Percentiles rank a stretch among this genome's conserved stretches.
phyloP scores from a whole-genome alignment of 2,888 invertebrate species.

The Melolontha melolontha region DNA sequence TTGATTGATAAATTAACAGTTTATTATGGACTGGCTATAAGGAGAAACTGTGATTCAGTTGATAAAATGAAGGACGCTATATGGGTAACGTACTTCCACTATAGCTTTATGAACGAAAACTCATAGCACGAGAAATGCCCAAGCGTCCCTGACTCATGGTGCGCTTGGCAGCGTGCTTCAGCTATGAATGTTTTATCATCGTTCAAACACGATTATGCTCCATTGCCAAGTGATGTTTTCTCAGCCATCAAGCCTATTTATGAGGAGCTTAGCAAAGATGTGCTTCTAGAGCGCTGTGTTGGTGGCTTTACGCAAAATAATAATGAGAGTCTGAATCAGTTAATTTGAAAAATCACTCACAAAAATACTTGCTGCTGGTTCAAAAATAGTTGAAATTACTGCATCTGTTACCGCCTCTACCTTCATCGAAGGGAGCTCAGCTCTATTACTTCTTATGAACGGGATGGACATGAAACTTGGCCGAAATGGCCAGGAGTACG shows the following conservation, averaged over 20 bases:
- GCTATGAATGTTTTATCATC: conserved; percentile 23
- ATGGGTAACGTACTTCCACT: conserved; percentile 54
- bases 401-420: conserved; percentile 40
- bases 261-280: too few relatives aligned
- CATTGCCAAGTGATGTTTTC: conserved; percentile 40
- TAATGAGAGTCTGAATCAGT: too few relatives aligned
- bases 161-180: conserved; percentile 41
- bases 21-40: too few relatives aligned
- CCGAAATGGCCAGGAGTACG: conserved; percentile 28
- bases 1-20: too few relatives aligned
- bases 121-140: conserved; percentile 55
- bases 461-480: conserved; percentile 35
- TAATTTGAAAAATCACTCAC: conserved; percentile 33
- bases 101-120: conserved; percentile 53
- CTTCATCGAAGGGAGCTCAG: conserved; percentile 43
- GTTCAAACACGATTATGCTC: conserved; percentile 12
- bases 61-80: conserved; percentile 53
- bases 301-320: too few relatives aligned
- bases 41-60: conserved; percentile 51
- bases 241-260: conserved; percentile 42
- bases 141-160: conserved; percentile 45
- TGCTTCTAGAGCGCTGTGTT: too few relatives aligned
- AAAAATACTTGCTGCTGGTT: conserved; percentile 42
- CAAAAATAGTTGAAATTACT: conserved; percentile 42
- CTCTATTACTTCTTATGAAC: conserved; percentile 33